Conservation (phyloP, 1,140 invertebrate species). For the Ostrea edulis region DNA sequence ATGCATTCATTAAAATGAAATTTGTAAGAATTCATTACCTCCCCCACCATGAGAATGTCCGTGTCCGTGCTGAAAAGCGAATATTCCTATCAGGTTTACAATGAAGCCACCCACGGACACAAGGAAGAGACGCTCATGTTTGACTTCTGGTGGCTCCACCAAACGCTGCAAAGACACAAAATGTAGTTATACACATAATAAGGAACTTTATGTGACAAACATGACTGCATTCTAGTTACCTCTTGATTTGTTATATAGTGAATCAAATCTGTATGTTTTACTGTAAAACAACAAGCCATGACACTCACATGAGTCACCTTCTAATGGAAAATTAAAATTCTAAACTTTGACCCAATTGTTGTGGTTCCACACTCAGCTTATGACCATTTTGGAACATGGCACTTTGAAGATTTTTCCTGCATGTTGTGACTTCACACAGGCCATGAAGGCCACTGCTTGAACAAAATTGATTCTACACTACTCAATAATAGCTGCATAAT, state of each 20-base stretch:
- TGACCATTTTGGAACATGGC: no score
- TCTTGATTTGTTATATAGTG: not conserved
- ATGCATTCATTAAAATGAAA: not conserved
- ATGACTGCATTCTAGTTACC: not conserved
- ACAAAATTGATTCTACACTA: no score
- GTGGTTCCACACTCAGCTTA: no score
- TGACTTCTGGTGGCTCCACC: constrained; percentile 83
- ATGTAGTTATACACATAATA: not conserved
- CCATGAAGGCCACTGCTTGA: no score
- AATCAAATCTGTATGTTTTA: no score
- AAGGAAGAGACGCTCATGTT: constrained; percentile 83
- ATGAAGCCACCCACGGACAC: constrained; percentile 95
- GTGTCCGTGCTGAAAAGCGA: constrained; percentile 91
- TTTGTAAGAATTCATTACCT: constrained; percentile 18
- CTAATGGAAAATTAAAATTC: no score
- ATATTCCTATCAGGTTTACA: constrained; percentile 97
- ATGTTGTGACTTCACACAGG: no score
- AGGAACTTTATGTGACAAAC: not conserved
- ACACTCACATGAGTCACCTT: no score
- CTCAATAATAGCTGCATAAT: no score
- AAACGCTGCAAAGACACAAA: constrained; percentile 75
- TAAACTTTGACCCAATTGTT: no score
- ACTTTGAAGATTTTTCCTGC: no score
- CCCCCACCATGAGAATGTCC: constrained; percentile 84
- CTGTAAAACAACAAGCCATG: no score